Evolutionary conservation across 2,797 vertebrate genomes (phyloP), one percentile per base, ranked within the genome.

Genomic region (Pseudomugil tenellus): DNA sequence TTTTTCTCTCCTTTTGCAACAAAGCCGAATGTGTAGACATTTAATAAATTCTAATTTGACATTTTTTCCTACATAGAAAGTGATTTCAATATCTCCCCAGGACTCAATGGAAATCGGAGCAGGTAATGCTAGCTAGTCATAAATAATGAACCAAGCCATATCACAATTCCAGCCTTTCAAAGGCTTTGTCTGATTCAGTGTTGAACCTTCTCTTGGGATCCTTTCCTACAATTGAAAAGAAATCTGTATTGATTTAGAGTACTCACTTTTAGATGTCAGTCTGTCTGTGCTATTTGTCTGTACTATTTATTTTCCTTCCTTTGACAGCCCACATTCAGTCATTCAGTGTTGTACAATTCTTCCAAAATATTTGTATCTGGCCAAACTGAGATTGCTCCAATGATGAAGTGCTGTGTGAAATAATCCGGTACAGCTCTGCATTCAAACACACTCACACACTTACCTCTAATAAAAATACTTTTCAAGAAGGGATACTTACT

Each of bases 71-170:
- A 21, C 43, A 21, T 10, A 48, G n/a, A 46, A 21, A 48, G 17
- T 52, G n/a, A 9, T 48, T 21, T 48, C 7, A 2, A 71, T 57
- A 59, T 58, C n/a, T 61, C 10, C 43, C 6, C 60, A 32, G 1
- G 13, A 63, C 51, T 49, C 25, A 57, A 25, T 72, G 31, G 65
- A 53, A 67, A 71, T 72, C 66, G 0, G 13, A 66, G 58, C 35
- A 63, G 17, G 35, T 75, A 54, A 46, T 57, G 16, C 60, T 34
- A 61, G 48, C 31, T 29, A 37, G 29, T 34, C 4, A n/a, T 62
- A 21, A 71, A 78, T 71, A 69, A 77, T 74, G 25, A 70, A 72
- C 26, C 0, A 3, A 57, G 39, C 21, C 25, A 14, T 48, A 53
- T 67, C 17, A 43, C 53, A 65, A 12, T 46, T 31, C n/a, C 43